Percentiles rank a stretch among this genome's conserved stretches.
phyloP scores from a whole-genome alignment of 2,888 invertebrate species.

The Tetranychus truncatus region DNA sequence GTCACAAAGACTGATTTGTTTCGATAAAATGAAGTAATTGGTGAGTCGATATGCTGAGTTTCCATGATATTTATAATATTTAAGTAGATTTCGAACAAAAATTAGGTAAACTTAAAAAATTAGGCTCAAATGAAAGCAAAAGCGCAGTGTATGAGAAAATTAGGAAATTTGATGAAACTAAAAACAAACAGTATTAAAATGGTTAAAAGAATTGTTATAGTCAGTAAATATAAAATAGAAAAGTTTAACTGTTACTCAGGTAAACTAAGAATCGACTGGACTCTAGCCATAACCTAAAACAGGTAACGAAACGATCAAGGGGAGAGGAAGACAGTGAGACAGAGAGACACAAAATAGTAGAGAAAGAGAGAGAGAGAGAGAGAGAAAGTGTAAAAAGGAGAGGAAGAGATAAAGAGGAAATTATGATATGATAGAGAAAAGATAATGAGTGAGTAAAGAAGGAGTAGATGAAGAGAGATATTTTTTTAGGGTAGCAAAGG shows the following conservation, averaged over 20 bases:
- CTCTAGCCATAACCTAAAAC: neutral
- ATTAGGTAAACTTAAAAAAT: neutral
- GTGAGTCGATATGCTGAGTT: neutral
- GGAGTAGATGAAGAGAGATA: neutral
- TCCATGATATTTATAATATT: neutral
- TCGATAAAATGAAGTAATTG: constrained; percentile 16
- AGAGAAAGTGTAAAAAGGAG: constrained; percentile 4
- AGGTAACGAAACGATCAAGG: neutral
- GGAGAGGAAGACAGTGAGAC: constrained; percentile 3
- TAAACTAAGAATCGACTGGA: neutral
- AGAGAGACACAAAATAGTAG: neutral
- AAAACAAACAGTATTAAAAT: neutral
- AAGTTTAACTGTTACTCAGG: neutral
- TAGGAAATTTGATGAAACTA: neutral
- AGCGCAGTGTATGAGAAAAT: neutral
- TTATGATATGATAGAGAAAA: neutral
- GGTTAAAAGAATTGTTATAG: neutral
- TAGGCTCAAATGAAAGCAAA: neutral
- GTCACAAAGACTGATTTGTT: constrained; percentile 20
- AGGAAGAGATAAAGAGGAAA: constrained; percentile 1
- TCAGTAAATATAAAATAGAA: neutral
- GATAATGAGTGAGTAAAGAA: constrained; percentile 5
- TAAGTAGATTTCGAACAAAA: neutral
- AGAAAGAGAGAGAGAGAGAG: neutral
- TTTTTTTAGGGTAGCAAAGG: neutral